A percentile compares a stretch with the other conserved stretches of the same genome.
Evolutionary conservation across 1,140 invertebrate genomes (phyloP).

Genomic region (Oryctes rhinoceros): DNA sequence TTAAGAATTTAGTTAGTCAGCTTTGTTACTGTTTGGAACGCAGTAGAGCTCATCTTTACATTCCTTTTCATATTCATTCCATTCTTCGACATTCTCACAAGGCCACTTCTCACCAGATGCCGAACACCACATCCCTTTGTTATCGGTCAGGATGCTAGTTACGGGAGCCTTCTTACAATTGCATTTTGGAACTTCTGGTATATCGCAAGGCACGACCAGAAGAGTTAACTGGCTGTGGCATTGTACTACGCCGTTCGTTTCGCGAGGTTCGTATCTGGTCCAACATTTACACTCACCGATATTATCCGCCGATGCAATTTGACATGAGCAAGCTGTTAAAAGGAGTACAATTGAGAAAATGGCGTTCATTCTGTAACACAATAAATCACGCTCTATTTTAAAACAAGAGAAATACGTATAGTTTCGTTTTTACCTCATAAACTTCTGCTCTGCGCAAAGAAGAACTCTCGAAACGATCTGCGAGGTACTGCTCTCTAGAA

Average conservation of each 20-base stretch:
- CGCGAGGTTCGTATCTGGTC: background rate
- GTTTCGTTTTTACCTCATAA: too few relatives aligned
- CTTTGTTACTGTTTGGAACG: constrained; percentile 9
- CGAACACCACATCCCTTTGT: background rate
- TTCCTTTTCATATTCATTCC: background rate
- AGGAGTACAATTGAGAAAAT: background rate
- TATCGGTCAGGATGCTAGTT: background rate
- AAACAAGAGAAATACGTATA: too few relatives aligned
- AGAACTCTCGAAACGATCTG: too few relatives aligned
- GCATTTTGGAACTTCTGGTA: background rate
- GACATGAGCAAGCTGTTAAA: background rate
- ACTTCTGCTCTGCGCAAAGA: too few relatives aligned
- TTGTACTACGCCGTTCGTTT: background rate
- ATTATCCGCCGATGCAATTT: background rate
- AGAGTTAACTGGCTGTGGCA: background rate
- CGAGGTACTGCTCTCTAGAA: too few relatives aligned
- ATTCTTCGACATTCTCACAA: constrained; percentile 8
- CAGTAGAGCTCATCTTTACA: background rate
- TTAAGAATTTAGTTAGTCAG: background rate
- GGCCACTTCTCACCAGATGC: background rate
- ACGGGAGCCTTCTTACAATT: background rate
- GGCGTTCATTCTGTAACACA: background rate
- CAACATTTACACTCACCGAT: background rate
- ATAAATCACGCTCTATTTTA: background rate
- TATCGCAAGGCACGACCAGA: background rate